Conservation (phyloP, 2,113 vertebrate genomes). For the Ophthalmolycus amberensis region DNA sequence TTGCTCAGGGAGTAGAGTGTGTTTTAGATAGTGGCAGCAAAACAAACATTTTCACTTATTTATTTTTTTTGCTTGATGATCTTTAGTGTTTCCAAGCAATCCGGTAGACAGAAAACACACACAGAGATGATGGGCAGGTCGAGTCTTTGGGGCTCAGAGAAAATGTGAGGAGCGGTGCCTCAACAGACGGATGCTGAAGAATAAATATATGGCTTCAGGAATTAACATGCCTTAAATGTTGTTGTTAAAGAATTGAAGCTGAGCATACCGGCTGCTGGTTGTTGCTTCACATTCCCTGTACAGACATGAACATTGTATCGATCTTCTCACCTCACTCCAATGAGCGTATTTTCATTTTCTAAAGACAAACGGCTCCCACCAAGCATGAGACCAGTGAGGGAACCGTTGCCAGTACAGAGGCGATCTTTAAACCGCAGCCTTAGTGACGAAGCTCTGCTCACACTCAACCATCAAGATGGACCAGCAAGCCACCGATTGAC, state of each 20-base stretch:
- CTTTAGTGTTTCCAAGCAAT: constrained; percentile 37
- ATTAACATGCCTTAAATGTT: neutral
- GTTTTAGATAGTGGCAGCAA: constrained; percentile 47
- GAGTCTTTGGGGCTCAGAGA: neutral
- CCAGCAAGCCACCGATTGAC: neutral
- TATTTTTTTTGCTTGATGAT: constrained; percentile 23
- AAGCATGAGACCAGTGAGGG: too few species aligned
- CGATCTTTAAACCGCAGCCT: neutral
- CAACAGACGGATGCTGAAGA: neutral
- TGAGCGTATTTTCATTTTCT: too few species aligned
- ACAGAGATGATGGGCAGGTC: neutral
- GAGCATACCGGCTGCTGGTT: neutral
- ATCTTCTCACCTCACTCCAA: neutral
- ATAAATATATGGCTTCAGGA: neutral
- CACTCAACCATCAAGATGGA: neutral
- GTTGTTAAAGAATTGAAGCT: neutral
- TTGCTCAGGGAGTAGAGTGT: constrained; percentile 42
- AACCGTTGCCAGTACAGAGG: neutral
- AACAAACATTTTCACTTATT: constrained; percentile 50
- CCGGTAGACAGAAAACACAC: constrained; percentile 13
- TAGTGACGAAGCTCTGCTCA: neutral
- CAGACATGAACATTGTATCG: neutral
- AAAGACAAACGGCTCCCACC: too few species aligned
- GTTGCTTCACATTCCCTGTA: neutral
- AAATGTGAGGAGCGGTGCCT: neutral